Percentiles rank a stretch among this genome's conserved stretches.
These are phyloP conservation scores for Lerista edwardsae DNA, from an alignment of 2,797 vertebrate species.

Conservation along the genomic window DNA sequence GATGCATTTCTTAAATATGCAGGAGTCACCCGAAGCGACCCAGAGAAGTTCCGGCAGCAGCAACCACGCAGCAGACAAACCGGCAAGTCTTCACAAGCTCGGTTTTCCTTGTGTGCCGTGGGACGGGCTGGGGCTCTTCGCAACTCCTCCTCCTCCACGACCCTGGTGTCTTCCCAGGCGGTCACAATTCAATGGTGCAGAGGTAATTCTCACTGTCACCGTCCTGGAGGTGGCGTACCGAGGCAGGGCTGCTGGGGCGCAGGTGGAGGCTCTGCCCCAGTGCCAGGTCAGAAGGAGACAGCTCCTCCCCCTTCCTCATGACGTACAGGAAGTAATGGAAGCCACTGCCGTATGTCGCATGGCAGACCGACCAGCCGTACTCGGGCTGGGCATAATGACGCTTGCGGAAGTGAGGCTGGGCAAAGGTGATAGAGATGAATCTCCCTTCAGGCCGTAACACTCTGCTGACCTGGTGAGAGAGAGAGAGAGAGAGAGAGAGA, in stretches of 20 bases:
- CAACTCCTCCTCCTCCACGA: not conserved
- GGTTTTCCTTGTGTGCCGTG: not conserved
- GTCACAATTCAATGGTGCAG: conserved; percentile 81
- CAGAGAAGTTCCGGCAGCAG: not conserved
- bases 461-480: conserved; percentile 82
- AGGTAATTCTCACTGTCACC: conserved; percentile 83
- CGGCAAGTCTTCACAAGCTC: not conserved
- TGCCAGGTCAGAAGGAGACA: conserved; percentile 78
- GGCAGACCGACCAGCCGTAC: conserved; percentile 88
- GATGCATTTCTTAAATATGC: not conserved
- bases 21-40: conserved; percentile 4
- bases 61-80: not conserved
- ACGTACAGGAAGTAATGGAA: conserved; percentile 90
- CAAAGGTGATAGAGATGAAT: conserved; percentile 90
- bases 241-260: not conserved
- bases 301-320: conserved; percentile 87
- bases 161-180: accelerated
- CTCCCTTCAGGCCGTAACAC: conserved; percentile 85
- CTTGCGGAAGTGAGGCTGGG: conserved; percentile 89
- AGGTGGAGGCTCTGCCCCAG: conserved; percentile 76
- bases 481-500: not conserved
- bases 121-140: no score
- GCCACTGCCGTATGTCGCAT: conserved; percentile 81
- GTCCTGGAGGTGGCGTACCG: conserved; percentile 6
- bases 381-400: conserved; percentile 83